Evolutionary conservation across 1,140 invertebrate genomes (phyloP).

Genomic region (Atta colombica): DNA sequence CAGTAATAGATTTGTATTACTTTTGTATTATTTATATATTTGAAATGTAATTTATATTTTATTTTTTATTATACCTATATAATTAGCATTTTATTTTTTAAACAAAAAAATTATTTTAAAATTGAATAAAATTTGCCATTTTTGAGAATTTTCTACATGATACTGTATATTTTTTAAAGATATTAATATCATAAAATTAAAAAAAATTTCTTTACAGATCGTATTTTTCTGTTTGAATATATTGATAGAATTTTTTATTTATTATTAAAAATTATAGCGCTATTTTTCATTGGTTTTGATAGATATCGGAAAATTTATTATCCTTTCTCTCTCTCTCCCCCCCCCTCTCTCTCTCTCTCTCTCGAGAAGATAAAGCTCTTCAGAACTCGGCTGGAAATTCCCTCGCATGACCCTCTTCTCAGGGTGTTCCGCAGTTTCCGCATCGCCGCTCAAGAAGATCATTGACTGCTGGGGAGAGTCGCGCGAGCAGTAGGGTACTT

Average conservation of each 20-base stretch:
- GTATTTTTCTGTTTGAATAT: neutral
- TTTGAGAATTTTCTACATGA: neutral
- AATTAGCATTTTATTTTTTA: neutral
- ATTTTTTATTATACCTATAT: neutral
- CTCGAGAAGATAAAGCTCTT: neutral
- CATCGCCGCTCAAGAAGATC: slow-evolving; percentile 56
- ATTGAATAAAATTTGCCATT: neutral
- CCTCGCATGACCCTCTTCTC: slow-evolving; percentile 6
- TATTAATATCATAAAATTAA: neutral
- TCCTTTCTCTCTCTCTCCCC: neutral
- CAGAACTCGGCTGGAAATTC: slow-evolving; percentile 21
- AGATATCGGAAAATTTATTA: slow-evolving; percentile 13
- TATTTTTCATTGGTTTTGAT: slow-evolving; percentile 1
- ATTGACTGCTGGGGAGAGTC: slow-evolving; percentile 59
- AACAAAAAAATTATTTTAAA: neutral
- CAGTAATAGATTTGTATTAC: neutral
- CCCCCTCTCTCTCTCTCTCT: neutral
- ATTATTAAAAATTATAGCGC: neutral
- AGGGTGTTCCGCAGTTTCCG: slow-evolving; percentile 35
- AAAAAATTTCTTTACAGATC: neutral
- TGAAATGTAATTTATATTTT: neutral
- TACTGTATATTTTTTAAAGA: neutral
- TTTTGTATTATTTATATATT: neutral
- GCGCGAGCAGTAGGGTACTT: slow-evolving; percentile 31
- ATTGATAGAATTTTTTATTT: neutral